Conservation (phyloP, 2,888 invertebrate genomes). For the Tipula confusa region DNA sequence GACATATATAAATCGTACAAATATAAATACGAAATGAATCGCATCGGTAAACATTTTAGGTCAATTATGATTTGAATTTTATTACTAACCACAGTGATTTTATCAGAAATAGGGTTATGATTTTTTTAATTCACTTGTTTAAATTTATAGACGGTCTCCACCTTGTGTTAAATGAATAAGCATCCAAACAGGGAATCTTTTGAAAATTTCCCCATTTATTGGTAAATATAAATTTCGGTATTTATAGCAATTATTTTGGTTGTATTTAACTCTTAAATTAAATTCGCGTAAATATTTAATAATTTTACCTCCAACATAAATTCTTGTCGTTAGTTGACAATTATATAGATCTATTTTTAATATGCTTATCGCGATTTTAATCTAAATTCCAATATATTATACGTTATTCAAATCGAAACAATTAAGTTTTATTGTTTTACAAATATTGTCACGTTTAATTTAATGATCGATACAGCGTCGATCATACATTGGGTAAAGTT, state of each 20-base stretch:
- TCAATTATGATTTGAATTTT: neutral
- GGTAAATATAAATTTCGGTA: too few relatives aligned
- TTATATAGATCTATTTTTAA: neutral
- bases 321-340: neutral
- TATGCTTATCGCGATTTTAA: neutral
- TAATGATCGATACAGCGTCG: neutral
- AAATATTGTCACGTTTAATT: neutral
- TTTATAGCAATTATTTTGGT: too few relatives aligned
- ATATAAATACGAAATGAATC: too few relatives aligned
- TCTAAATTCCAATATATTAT: constrained; percentile 14
- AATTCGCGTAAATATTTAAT: neutral
- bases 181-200: too few relatives aligned
- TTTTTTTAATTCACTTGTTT: too few relatives aligned
- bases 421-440: neutral
- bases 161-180: too few relatives aligned
- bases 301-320: too few relatives aligned
- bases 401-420: neutral
- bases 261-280: neutral
- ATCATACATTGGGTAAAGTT: neutral
- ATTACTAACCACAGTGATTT: neutral
- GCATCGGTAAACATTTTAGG: too few relatives aligned
- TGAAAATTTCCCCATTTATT: too few relatives aligned
- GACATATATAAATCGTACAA: too few relatives aligned
- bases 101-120: too few relatives aligned
- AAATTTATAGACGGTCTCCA: too few relatives aligned